Conservation (phyloP, 2,888 invertebrate species). For the Drosophila mayaguana region DNA sequence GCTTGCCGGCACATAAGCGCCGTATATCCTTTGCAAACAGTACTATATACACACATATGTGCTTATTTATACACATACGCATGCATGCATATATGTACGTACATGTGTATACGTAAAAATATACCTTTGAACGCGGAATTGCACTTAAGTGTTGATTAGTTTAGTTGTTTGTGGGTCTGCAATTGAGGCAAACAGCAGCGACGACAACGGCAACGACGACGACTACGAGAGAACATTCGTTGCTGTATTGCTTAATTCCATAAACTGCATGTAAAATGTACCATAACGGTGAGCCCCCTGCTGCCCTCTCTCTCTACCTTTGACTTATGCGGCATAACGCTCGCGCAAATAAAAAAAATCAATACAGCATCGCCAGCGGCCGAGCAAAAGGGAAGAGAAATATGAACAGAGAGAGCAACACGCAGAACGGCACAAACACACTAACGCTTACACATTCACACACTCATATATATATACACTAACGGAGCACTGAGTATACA, state of each 20-base stretch:
- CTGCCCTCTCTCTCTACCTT: not conserved
- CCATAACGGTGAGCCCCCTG: slow-evolving; percentile 35
- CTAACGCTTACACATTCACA: not conserved
- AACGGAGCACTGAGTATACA: slow-evolving; percentile 23
- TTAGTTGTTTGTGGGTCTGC: slow-evolving; percentile 42
- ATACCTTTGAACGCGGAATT: slow-evolving; percentile 42
- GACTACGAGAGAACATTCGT: slow-evolving; percentile 4
- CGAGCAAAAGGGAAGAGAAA: slow-evolving; percentile 57
- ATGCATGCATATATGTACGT: not conserved
- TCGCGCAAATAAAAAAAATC: slow-evolving; percentile 71
- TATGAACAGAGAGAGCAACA: slow-evolving; percentile 57
- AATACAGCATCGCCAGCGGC: slow-evolving; percentile 73
- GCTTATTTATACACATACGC: not conserved
- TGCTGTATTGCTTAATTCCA: slow-evolving; percentile 35
- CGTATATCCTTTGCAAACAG: slow-evolving; percentile 16
- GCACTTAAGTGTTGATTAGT: slow-evolving; percentile 45
- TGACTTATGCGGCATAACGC: slow-evolving; percentile 41
- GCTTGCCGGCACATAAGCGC: slow-evolving; percentile 26
- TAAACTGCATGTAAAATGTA: slow-evolving; percentile 52
- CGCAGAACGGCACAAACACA: slow-evolving; percentile 40
- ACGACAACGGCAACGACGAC: too few relatives aligned
- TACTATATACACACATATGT: slow-evolving; percentile 1
- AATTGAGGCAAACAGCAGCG: slow-evolving; percentile 19
- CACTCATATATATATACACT: slow-evolving; percentile 20
- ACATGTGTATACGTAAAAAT: not conserved